These are phyloP conservation scores for Hecatera dysodea DNA, from an alignment of 2,888 invertebrate species.

Conservation along the genomic window DNA sequence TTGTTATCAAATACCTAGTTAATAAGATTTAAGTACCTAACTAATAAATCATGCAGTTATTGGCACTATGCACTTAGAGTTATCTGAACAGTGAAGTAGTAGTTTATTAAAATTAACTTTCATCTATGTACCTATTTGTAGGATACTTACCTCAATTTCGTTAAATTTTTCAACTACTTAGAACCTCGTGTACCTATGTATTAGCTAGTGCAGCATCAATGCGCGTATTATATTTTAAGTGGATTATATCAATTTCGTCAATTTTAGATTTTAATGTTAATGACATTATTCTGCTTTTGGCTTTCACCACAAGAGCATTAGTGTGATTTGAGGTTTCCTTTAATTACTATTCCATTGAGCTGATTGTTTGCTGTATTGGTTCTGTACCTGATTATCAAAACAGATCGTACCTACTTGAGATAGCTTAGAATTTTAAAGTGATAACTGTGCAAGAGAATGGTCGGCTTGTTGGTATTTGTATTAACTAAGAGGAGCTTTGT, in stretches of 20 bases:
- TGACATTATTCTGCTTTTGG: slow-evolving; percentile 80
- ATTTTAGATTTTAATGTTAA: slow-evolving; percentile 89
- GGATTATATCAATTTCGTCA: slow-evolving; percentile 90
- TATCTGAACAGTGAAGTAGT: slow-evolving; percentile 71
- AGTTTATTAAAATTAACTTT: slow-evolving; percentile 72
- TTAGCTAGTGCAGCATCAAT: slow-evolving; percentile 71
- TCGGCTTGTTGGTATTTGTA: slow-evolving; percentile 76
- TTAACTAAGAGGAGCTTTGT: slow-evolving; percentile 81
- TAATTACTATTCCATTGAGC: slow-evolving; percentile 56
- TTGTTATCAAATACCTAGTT: slow-evolving; percentile 91
- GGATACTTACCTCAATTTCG: slow-evolving; percentile 66
- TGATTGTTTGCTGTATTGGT: slow-evolving; percentile 66
- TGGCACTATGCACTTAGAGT: slow-evolving; percentile 86
- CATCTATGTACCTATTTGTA: slow-evolving; percentile 69
- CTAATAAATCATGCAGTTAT: slow-evolving; percentile 89
- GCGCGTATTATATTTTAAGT: slow-evolving; percentile 85
- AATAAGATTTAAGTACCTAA: slow-evolving; percentile 89
- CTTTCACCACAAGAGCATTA: slow-evolving; percentile 70
- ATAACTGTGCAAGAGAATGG: slow-evolving; percentile 85
- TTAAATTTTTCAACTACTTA: slow-evolving; percentile 72
- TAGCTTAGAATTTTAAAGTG: slow-evolving; percentile 79
- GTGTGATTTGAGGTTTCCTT: slow-evolving; percentile 58
- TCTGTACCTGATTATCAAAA: slow-evolving; percentile 69
- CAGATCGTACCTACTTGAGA: slow-evolving; percentile 65
- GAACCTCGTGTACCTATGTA: slow-evolving; percentile 53